Base-by-base conservation (phyloP, 2,797 vertebrate genomes). In the Eupleurogrammus muticus region DNA sequence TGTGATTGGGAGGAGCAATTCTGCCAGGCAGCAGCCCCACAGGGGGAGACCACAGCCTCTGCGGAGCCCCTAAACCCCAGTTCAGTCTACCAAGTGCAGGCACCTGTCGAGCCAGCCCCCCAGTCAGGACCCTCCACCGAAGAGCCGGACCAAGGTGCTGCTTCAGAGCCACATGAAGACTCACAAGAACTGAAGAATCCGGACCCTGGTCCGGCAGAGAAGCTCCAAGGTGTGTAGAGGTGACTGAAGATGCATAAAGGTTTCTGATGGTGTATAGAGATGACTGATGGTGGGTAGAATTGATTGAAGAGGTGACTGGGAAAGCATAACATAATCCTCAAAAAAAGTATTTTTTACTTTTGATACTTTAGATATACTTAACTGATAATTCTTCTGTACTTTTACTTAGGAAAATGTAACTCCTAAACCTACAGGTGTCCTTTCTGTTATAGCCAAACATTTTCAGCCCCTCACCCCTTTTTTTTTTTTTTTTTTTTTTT, bases 1-100 rank as follows among this genome's bases (percentile, higher is more conserved):
- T 95, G 91, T 4, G 96, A 98, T 34, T 97, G 96, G 97, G 95
- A 97, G 93, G 96, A 97, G 69, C 97, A 98, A 49, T 95, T 95
- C 47, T 95, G 95, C 80, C 97, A 97, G 88, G 93, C 79, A 0
- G 88, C 88, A 0, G 24, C 95, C 3, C 95, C 94, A 5, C 95
- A 96, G 66, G 95, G 95, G 10, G 92, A 92, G 3, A 89, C 91
- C 0, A 64, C 80, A 6, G 28, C 44, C 5, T 28, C 74, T 0
- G 66, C 70, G 5, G 85, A 89, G 54, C 47, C 81, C 21, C 62
- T 79, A 0, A 38, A 75, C 1, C 51, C 73, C 40, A 34, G 48
- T 46, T 21, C 67, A 11, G 75, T 86, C 1, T 9, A 70, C 0
- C 3, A 0, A 70, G 87, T 75, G 83, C 91, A 72, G 40, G 70